Percentiles rank a stretch among this genome's conserved stretches.
Conservation (phyloP, 2,113 vertebrate genomes). For the Podiceps cristatus region DNA sequence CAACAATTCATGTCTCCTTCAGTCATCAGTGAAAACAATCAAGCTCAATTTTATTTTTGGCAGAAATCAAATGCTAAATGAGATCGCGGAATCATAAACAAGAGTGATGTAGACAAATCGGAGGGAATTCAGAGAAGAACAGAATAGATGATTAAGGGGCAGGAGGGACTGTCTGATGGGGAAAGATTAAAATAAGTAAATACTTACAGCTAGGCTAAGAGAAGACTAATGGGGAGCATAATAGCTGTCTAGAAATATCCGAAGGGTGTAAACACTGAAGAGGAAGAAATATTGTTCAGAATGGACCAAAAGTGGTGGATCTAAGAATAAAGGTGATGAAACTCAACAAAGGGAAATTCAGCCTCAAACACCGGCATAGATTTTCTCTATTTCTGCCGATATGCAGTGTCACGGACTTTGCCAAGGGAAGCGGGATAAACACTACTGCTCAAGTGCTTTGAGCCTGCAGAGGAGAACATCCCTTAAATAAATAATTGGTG, state of each 20-base stretch:
- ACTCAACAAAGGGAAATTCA: neutral
- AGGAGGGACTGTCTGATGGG: slow-evolving; percentile 26
- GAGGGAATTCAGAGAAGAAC: slow-evolving; percentile 11
- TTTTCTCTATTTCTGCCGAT: neutral
- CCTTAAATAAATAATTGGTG: slow-evolving; percentile 28
- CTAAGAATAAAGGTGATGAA: neutral
- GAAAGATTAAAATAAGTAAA: slow-evolving; percentile 52
- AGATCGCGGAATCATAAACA: slow-evolving; percentile 62
- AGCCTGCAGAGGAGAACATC: neutral
- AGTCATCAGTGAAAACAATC: slow-evolving; percentile 69
- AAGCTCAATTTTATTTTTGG: slow-evolving; percentile 56
- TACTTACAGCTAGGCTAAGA: neutral
- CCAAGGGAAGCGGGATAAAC: neutral
- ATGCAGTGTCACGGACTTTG: neutral
- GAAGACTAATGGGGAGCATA: neutral
- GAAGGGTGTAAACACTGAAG: slow-evolving; percentile 3
- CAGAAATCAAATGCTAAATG: slow-evolving; percentile 70
- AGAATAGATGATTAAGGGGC: slow-evolving; percentile 20
- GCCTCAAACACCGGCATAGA: neutral
- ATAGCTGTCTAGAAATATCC: slow-evolving; percentile 4
- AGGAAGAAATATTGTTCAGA: slow-evolving; percentile 11
- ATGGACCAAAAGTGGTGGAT: neutral
- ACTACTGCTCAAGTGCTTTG: neutral
- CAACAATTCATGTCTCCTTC: slow-evolving; percentile 54
- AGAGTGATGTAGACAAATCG: slow-evolving; percentile 52